Base-by-base conservation (phyloP, 2,888 invertebrate species). In the Bhutanitis thaidina region DNA sequence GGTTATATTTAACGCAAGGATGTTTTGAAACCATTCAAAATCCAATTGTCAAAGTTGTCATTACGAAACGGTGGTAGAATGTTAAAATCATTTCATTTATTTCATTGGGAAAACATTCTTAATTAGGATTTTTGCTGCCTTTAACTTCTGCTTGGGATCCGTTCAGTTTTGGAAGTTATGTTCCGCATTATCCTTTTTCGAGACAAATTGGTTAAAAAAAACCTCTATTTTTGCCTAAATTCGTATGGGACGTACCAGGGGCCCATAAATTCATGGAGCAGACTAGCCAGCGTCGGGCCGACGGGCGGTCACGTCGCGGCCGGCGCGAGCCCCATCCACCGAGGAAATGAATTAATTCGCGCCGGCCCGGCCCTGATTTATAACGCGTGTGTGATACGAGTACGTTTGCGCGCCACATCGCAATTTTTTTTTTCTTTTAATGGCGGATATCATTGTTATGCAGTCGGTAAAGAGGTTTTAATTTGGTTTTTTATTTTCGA, bases 301-400 rank as follows among this genome's bases (percentile, higher is more conserved):
- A 3, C 5, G 45, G 52, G 55, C 60, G 60, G 65, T 51, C 51
- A 62, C 69, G 65, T 67, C 69, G 70, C 71, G 69, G 36, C 68
- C 57, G 45, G 29, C 56, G 16, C 56, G 55, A 40, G 45, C 61
- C 58, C 58, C 61, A 52, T 55, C 60, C 64, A 64, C 61, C 54
- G 62, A 65, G 72, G 71, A 76, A 77, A 80, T 77, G 78, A 77
- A 77, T 79, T 78, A 77, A 77, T 78, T 74, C 74, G 62, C 69
- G 53, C 67, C 61, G 62, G 54, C 65, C 67, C 61, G 62, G 54
- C 65, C 62, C 67, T 73, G 78, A 78, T 76, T 79, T 77, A 77
- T 75, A 71, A 66, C 67, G 64, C 61, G 68, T 62, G 66, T 75
- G 74, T 72, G 71, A 69, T 69, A 61, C 65, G 63, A 61, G 29